A percentile compares a stretch with the other conserved stretches of the same genome.
phyloP scores from a whole-genome alignment of 2,113 vertebrate genomes.

The Cardinalis cardinalis region DNA sequence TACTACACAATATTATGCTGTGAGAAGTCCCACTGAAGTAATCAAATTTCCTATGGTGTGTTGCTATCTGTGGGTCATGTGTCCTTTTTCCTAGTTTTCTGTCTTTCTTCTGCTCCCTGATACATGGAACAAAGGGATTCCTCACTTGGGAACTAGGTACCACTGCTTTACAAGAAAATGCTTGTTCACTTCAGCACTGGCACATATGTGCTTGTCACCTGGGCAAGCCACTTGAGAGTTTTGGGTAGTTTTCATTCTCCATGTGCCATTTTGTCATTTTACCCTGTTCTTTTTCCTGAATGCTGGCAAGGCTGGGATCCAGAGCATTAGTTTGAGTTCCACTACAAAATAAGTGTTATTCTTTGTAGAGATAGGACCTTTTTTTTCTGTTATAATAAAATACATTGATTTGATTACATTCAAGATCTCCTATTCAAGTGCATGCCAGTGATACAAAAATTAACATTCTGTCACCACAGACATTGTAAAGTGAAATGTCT shows the following conservation, averaged over 20 bases:
- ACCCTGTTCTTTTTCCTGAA: not conserved
- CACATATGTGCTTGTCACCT: not conserved
- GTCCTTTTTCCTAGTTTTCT: not conserved
- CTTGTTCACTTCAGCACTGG: not conserved
- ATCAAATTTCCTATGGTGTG: not conserved
- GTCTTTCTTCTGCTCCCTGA: not conserved
- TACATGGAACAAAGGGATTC: not conserved
- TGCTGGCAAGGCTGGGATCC: not conserved
- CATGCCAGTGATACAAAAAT: conserved; percentile 7
- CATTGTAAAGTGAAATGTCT: not conserved
- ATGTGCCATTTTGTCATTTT: not conserved
- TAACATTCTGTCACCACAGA: not conserved
- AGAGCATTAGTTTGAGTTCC: not conserved
- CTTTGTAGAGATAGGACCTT: not conserved
- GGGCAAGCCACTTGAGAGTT: not conserved
- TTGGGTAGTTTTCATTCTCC: not conserved
- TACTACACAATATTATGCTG: not conserved
- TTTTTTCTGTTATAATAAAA: not conserved
- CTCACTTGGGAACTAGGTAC: not conserved
- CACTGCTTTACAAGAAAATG: not conserved
- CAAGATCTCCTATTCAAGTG: not conserved
- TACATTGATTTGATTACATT: not conserved
- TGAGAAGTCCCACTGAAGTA: not conserved
- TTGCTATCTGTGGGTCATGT: not conserved
- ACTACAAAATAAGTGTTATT: not conserved